These are phyloP conservation scores for Triops cancriformis DNA, from an alignment of 1,140 invertebrate genomes.

Conservation along the genomic window DNA sequence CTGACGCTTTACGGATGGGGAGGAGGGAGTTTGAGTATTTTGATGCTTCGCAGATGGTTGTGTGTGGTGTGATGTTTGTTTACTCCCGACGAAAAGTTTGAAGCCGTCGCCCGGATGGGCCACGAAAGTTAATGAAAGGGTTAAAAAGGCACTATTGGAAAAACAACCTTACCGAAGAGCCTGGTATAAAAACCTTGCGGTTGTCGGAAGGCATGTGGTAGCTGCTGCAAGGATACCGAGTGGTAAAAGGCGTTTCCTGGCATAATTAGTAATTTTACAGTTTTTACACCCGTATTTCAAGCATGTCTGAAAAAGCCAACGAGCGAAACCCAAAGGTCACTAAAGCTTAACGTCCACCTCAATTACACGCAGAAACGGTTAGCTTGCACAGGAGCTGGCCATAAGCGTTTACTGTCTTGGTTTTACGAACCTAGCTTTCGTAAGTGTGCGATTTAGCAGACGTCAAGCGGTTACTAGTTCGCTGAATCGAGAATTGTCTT, in stretches of 20 bases:
- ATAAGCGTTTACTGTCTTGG: too few species aligned
- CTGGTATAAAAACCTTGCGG: neutral
- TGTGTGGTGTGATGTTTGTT: neutral
- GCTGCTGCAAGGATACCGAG: neutral
- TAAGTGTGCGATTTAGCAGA: too few species aligned
- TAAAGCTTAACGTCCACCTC: too few species aligned
- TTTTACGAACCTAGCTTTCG: too few species aligned
- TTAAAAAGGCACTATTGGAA: slow-evolving; percentile 7
- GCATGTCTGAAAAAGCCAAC: too few species aligned
- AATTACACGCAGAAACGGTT: neutral
- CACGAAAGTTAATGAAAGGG: neutral
- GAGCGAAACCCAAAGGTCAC: too few species aligned
- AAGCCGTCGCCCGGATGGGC: neutral
- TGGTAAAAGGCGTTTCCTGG: neutral
- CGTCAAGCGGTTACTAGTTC: too few species aligned
- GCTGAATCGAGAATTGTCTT: too few species aligned
- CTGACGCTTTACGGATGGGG: neutral
- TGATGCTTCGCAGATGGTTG: slow-evolving; percentile 5
- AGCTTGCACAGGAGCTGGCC: neutral
- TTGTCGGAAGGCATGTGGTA: neutral
- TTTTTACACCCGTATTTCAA: neutral
- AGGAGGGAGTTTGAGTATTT: neutral
- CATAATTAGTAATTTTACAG: neutral
- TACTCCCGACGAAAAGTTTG: neutral
- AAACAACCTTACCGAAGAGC: neutral